A percentile compares a stretch with the other conserved stretches of the same genome.
phyloP scores from a whole-genome alignment of 2,113 vertebrate genomes.

The Scomber scombrus region DNA sequence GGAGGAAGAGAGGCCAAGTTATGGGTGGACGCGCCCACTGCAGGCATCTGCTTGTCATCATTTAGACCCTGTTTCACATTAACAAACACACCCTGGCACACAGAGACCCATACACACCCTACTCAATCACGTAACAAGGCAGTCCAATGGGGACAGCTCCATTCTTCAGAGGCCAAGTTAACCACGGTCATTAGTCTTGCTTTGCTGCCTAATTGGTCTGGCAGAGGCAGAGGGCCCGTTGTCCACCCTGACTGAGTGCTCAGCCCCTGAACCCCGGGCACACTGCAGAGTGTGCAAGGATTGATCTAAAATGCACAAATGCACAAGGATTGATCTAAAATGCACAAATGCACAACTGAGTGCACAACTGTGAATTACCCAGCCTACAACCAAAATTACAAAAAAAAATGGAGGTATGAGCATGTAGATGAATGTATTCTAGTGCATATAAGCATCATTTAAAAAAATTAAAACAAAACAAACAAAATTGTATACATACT shows the following conservation, averaged over 20 bases:
- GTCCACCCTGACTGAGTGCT: conserved; percentile 72
- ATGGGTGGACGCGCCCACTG: conserved; percentile 54
- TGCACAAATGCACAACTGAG: conserved; percentile 29
- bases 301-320: conserved; percentile 3
- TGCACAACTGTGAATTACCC: conserved; percentile 20
- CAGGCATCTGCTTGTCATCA: conserved; percentile 77
- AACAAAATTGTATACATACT: conserved; percentile 18
- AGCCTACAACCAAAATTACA: conserved; percentile 1
- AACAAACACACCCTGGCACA: conserved; percentile 51
- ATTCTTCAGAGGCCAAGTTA: conserved; percentile 81
- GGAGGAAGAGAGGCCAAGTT: conserved; percentile 44
- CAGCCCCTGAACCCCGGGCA: conserved; percentile 24
- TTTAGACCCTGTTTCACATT: conserved; percentile 62
- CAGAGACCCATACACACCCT: conserved; percentile 41
- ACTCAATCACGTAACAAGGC: conserved; percentile 76
- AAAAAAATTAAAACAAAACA: neutral
- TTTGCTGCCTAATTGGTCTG: conserved; percentile 83
- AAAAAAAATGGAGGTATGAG: conserved; percentile 5
- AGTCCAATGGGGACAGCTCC: conserved; percentile 69
- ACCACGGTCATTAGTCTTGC: conserved; percentile 81
- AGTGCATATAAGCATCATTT: conserved; percentile 5
- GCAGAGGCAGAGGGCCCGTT: conserved; percentile 62
- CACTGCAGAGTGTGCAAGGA: conserved; percentile 29
- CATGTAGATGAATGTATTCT: conserved; percentile 18
- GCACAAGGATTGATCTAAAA: conserved; percentile 42